Evolutionary conservation across 92 coral and sea anemone species (phyloP).

Genomic region (Epizoanthus stellaris): DNA sequence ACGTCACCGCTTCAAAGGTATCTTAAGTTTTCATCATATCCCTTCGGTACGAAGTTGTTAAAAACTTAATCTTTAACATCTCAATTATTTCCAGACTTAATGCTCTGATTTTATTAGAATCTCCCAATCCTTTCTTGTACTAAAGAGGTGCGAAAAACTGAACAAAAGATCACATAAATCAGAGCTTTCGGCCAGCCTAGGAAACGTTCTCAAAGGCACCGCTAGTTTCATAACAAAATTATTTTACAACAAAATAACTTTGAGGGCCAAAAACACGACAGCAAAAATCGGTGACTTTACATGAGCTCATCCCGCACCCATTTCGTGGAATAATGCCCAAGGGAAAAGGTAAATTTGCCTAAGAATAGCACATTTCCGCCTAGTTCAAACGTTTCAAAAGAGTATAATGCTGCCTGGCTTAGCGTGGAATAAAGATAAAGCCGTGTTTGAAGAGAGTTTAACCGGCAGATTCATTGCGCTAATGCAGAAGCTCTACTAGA

Average conservation of each 20-base stretch:
- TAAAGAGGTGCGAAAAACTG: slow-evolving; percentile 11
- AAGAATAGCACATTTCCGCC: slow-evolving; percentile 33
- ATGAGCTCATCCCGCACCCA: background rate
- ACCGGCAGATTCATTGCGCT: background rate
- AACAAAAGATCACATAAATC: slow-evolving; percentile 15
- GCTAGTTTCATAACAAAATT: background rate
- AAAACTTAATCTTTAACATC: slow-evolving; percentile 10
- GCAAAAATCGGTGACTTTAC: background rate
- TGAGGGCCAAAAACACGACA: background rate
- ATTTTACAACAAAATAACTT: background rate
- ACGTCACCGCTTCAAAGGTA: background rate
- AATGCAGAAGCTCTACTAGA: background rate
- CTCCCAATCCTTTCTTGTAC: background rate
- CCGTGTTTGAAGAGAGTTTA: background rate
- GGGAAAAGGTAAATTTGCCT: slow-evolving; percentile 30
- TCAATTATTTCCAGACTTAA: slow-evolving; percentile 10
- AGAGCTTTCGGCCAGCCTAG: background rate
- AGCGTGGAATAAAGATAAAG: slow-evolving; percentile 15
- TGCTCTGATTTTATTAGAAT: slow-evolving; percentile 5
- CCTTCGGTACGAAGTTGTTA: slow-evolving; percentile 3
- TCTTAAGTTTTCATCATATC: no score
- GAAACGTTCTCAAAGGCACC: slow-evolving; percentile 20
- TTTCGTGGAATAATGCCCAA: background rate
- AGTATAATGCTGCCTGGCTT: slow-evolving; percentile 15
- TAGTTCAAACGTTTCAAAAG: slow-evolving; percentile 9